These are phyloP conservation scores for Umimayanthus chanpuru DNA, from an alignment of 92 coral and sea anemone species.

Conservation along the genomic window DNA sequence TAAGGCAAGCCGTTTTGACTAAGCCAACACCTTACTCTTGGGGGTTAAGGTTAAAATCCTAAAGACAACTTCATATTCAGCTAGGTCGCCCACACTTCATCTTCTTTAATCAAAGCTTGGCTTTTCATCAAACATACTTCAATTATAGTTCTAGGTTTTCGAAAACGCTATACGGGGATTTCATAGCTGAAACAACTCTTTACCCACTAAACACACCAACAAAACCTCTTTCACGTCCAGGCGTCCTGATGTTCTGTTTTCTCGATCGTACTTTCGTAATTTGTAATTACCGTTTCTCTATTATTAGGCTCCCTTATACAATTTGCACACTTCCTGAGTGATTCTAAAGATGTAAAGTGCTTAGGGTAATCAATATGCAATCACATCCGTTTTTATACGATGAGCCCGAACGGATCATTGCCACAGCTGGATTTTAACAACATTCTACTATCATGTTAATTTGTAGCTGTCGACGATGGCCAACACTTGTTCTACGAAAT, in stretches of 20 bases:
- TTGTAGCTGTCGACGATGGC: background rate
- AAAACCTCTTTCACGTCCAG: background rate
- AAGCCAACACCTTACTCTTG: no score
- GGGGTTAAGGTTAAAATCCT: background rate
- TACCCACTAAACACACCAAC: background rate
- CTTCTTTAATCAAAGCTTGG: background rate
- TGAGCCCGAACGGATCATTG: background rate
- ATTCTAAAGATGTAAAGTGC: background rate
- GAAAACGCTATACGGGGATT: background rate
- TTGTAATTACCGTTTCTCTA: no score
- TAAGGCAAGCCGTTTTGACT: no score
- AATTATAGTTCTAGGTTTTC: no score
- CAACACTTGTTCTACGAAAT: slow-evolving; percentile 15
- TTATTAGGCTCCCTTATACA: background rate
- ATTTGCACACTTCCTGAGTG: background rate
- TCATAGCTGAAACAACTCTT: background rate
- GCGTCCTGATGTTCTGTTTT: background rate
- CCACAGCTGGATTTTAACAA: slow-evolving; percentile 10
- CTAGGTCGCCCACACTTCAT: background rate
- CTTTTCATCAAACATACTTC: background rate
- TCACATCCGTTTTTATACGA: background rate
- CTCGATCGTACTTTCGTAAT: background rate
- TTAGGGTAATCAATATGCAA: background rate
- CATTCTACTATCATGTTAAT: background rate
- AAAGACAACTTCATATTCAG: background rate